Evolutionary conservation across 53 echinoderm and acorn worm species (phyloP), one percentile per base, ranked within the genome.

Genomic region (Astropecten irregularis): DNA sequence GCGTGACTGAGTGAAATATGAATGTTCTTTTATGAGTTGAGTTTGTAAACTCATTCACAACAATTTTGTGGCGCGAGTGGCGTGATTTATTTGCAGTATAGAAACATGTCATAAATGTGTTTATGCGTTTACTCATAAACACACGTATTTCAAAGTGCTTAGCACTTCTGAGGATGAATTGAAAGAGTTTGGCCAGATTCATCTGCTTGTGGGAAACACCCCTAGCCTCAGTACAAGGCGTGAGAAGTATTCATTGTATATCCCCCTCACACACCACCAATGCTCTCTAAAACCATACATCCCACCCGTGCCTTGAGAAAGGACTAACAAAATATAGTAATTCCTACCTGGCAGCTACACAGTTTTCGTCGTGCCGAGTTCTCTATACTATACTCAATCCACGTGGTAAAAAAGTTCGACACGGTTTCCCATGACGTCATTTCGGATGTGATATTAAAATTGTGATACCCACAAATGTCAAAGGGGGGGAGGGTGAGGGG

Each of bases 41-140:
- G 19, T 64, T 46, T 44, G 47, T 47, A 68, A 64, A 39, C 39
- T 28, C 79, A 79, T 79, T 79, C 79, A 79, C 61, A 47, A 79
- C 62, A 61, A 56, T 79, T 8, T 42, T 42, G 6, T 6, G 42
- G 42, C 47, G 31, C 28, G 55, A 76, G 57, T 28, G 47, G 7
- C 19, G 21, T 79, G 79, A 79, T 79, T 79, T 79, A 79, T 79
- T 61, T 32, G 47, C 14, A 0, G 13, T 19, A 18, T 10, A 62
- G 46, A 62, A 79, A 60, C 58, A 38, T 27, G 23, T 34, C 62
- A 61, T 79, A 29, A 77, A 79, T 79, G 60, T 79, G 63, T 79
- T 79, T 79, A 79, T 79, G 62, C 79, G 61, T 48, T 60, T 59
- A 77, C 58, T 42, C 48, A 79, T 62, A 79, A 79, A 79, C 79